Evolutionary conservation across 2,888 invertebrate genomes (phyloP), one percentile per base, ranked within the genome.

Genomic region (Helobdella robusta): DNA sequence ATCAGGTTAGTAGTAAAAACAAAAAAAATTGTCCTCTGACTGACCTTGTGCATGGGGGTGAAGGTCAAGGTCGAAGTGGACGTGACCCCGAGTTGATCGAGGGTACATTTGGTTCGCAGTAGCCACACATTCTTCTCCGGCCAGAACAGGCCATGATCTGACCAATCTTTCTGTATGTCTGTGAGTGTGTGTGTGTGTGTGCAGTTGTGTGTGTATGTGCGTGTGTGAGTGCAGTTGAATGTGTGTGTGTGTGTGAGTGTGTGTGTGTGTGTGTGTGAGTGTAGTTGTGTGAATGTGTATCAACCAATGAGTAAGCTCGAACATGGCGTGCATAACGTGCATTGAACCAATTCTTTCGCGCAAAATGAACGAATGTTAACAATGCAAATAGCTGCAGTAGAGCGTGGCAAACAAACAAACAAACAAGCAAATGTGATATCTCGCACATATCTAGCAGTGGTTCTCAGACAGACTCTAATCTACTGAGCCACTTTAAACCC

Each of bases 131-230:
- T 94, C 75, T 88, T 86, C 28, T 86, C 87, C 0, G 97, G 95
- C 98, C 98, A 98, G 94, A 97, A 98, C 1, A 98, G 84, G 0
- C 92, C 94, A 82, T 98, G 97, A 80, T 98, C 97, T 52, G 95
- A 97, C 97, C 97, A 98, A 81, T 98, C 97, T 69, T 30, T 48
- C 2, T 28, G 28, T 35, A 44, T 46, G 18, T 18, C 62, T 62
- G 62, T 40, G 44, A 40, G 44, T 40, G 44, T 15, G 44, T 40
- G 44, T 15, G 44, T 40, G 44, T 40, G 44, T 15, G 44, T 40
- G 44, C n/a, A n/a, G n/a, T 11, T 40, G 11, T 15, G 44, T 40
- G 44, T 40, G 44, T 15, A n/a, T 40, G 44, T 40, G 44, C 11
- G 11, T 40, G 44, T 15, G 44, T 40, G 44, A 40, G 44, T 40